phyloP scores from a whole-genome alignment of 1,140 invertebrate genomes.

The Zaprionus camerounensis region DNA sequence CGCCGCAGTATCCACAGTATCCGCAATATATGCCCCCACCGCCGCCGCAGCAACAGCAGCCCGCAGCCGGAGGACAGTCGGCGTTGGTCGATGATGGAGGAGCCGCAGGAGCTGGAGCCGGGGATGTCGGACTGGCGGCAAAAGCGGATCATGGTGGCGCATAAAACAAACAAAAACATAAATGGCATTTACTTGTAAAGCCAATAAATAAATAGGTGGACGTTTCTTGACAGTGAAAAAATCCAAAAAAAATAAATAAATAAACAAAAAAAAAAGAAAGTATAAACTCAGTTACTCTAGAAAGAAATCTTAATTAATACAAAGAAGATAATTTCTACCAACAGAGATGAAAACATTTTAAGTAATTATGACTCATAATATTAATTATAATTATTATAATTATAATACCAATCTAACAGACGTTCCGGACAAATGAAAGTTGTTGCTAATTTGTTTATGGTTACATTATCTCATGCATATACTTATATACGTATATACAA shows the following conservation, averaged over 20 bases:
- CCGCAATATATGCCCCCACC: constrained; percentile 84
- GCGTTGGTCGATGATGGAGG: constrained; percentile 64
- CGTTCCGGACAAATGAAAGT: constrained; percentile 77
- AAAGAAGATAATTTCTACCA: constrained; percentile 61
- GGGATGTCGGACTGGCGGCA: constrained; percentile 24
- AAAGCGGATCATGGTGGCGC: constrained; percentile 58
- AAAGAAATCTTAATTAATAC: constrained; percentile 67
- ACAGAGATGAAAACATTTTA: constrained; percentile 56
- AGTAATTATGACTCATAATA: constrained; percentile 72
- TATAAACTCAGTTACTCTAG: constrained; percentile 72
- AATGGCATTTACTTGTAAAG: constrained; percentile 55
- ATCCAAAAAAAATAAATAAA: constrained; percentile 34
- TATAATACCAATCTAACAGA: constrained; percentile 59
- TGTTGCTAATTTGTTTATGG: constrained; percentile 84
- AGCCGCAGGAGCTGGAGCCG: constrained; percentile 38
- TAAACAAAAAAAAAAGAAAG: constrained; percentile 4
- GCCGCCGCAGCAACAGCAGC: constrained; percentile 67
- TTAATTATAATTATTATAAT: constrained; percentile 45
- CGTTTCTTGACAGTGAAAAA: constrained; percentile 39
- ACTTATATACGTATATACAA: constrained; percentile 54
- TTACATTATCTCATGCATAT: constrained; percentile 83
- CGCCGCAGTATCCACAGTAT: constrained; percentile 80
- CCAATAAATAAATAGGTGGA: constrained; percentile 34
- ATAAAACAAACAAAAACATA: constrained; percentile 65
- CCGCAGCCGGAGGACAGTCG: constrained; percentile 69